Evolutionary conservation across 2,888 invertebrate genomes (phyloP).

Genomic region (Pristionchus arcanus): DNA sequence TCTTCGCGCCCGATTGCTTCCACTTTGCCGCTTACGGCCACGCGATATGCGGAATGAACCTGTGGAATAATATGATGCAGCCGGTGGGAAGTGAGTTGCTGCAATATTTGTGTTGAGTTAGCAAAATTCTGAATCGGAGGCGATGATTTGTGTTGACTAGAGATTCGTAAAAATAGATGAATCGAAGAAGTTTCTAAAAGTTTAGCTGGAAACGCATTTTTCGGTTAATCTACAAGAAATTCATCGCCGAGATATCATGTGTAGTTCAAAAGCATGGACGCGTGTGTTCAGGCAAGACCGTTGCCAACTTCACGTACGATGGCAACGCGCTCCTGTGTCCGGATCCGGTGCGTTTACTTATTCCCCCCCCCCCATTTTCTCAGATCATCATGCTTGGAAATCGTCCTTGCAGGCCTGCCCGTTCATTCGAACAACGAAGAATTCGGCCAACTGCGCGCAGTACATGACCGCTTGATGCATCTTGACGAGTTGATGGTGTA

Average conservation of each 20-base stretch:
- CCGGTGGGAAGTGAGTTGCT: background rate
- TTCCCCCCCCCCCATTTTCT: too few relatives aligned
- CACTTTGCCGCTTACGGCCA: conserved; percentile 62
- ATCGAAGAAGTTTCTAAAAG: too few relatives aligned
- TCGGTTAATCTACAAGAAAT: too few relatives aligned
- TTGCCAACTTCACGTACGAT: background rate
- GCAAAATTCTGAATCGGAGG: too few relatives aligned
- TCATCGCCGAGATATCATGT: too few relatives aligned
- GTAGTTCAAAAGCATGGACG: too few relatives aligned
- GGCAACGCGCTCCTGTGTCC: background rate
- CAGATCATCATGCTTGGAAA: too few relatives aligned
- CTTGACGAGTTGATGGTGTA: too few relatives aligned
- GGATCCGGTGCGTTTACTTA: background rate
- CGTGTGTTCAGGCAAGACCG: background rate
- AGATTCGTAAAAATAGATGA: too few relatives aligned
- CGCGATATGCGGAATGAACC: background rate
- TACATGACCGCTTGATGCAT: conserved; percentile 32
- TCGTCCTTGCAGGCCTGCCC: conserved; percentile 59
- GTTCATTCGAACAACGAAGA: conserved; percentile 67
- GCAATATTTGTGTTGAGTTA: too few relatives aligned
- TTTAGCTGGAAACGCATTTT: too few relatives aligned
- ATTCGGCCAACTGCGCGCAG: conserved; percentile 60
- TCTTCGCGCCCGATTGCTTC: conserved; percentile 75
- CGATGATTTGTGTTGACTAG: too few relatives aligned
- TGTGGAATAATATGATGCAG: conserved; percentile 3